Conservation (phyloP, 2,113 vertebrate genomes). For the Oryzias woworae region DNA sequence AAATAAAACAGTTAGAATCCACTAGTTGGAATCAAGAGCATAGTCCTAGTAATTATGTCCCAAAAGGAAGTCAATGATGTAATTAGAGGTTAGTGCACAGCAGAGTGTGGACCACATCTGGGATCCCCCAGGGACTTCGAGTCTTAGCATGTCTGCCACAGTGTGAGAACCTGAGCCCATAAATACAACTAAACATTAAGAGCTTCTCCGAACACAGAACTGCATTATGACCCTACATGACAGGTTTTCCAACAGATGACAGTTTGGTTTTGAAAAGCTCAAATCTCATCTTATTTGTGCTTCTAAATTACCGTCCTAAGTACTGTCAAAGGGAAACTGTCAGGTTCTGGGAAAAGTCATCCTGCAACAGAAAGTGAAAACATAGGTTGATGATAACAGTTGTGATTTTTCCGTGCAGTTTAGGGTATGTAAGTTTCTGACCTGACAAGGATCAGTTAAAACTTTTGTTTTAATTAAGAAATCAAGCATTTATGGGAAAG, state of each 20-base stretch:
- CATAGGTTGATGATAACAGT: conserved; percentile 21
- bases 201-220: conserved; percentile 15
- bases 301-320: not conserved
- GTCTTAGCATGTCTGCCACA: conserved; percentile 68
- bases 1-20: conserved; percentile 66
- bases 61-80: conserved; percentile 69
- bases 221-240: conserved; percentile 17
- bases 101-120: conserved; percentile 73
- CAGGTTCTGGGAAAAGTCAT: conserved; percentile 18
- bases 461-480: too few relatives aligned
- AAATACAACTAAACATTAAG: conserved; percentile 56
- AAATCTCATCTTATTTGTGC: conserved; percentile 14
- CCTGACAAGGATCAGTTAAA: not conserved
- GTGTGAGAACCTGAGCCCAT: conserved; percentile 74
- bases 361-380: conserved; percentile 2
- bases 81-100: conserved; percentile 75
- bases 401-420: conserved; percentile 25
- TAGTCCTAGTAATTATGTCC: conserved; percentile 71
- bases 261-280: conserved; percentile 10
- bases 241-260: conserved; percentile 21
- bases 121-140: conserved; percentile 65
- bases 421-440: conserved; percentile 25
- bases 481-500: too few relatives aligned
- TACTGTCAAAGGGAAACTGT: too few relatives aligned
- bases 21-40: conserved; percentile 50